Evolutionary conservation across 2,888 invertebrate species (phyloP).

Genomic region (Oscheius sp.): DNA sequence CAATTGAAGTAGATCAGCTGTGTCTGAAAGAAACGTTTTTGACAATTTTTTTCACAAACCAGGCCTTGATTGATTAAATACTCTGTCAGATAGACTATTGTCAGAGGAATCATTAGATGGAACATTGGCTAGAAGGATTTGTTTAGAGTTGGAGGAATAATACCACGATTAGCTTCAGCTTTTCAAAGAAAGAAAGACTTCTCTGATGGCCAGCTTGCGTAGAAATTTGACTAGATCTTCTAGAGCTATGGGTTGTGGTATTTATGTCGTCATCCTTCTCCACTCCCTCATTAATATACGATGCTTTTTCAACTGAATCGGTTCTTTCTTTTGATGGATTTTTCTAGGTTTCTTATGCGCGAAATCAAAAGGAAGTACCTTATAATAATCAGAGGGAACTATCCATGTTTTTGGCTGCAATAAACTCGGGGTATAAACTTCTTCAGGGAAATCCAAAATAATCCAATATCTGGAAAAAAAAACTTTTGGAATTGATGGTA

Average conservation of each 20-base stretch:
- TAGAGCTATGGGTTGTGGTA: neutral
- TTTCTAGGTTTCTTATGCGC: neutral
- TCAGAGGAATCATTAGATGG: conserved; percentile 82
- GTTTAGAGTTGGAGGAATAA: neutral
- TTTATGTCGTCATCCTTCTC: neutral
- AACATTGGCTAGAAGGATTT: conserved; percentile 73
- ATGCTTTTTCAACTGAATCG: neutral
- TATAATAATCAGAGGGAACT: conserved; percentile 42
- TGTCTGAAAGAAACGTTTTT: conserved; percentile 38
- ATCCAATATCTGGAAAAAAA: conserved; percentile 40
- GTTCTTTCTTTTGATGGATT: neutral
- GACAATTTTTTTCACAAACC: conserved; percentile 17
- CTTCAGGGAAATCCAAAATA: conserved; percentile 37
- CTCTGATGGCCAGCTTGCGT: neutral
- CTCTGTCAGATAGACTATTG: conserved; percentile 82
- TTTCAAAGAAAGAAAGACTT: conserved; percentile 18
- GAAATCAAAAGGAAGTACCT: neutral
- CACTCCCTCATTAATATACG: neutral
- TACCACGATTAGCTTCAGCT: conserved; percentile 22
- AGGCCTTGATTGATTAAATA: conserved; percentile 74
- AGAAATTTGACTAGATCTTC: neutral
- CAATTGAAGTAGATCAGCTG: conserved; percentile 64
- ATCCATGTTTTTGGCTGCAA: conserved; percentile 57
- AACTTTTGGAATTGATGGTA: neutral
- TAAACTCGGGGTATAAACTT: conserved; percentile 41